A percentile compares a stretch with the other conserved stretches of the same genome.
These are phyloP conservation scores for Dendrolimus kikuchii DNA, from an alignment of 1,140 invertebrate genomes.

Conservation along the genomic window DNA sequence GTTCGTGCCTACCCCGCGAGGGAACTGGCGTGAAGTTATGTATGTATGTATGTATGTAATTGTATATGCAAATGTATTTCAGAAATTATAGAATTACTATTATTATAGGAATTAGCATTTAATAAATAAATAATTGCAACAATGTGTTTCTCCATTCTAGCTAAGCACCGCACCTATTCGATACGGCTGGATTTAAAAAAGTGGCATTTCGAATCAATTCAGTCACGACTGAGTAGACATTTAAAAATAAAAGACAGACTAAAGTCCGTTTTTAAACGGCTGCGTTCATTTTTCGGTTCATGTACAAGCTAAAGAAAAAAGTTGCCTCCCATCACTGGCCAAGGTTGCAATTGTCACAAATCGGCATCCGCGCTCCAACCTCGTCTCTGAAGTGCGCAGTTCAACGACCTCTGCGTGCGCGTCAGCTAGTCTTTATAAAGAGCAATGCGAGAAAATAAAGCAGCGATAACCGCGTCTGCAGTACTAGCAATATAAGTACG, in stretches of 20 bases:
- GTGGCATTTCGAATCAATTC: background rate
- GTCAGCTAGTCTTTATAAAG: constrained; percentile 62
- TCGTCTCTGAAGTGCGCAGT: constrained; percentile 31
- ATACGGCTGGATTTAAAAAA: too few relatives aligned
- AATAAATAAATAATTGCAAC: too few relatives aligned
- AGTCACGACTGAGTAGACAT: constrained; percentile 5
- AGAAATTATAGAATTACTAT: too few relatives aligned
- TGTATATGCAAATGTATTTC: too few relatives aligned
- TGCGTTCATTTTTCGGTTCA: constrained; percentile 4
- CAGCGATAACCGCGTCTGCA: constrained; percentile 56
- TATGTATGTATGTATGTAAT: too few relatives aligned
- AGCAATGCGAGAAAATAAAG: constrained; percentile 64
- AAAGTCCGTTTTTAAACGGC: background rate
- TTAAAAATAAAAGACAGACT: constrained; percentile 1
- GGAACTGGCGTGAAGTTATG: too few relatives aligned
- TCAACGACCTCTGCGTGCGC: constrained; percentile 47
- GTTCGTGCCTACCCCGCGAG: too few relatives aligned
- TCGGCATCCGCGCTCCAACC: constrained; percentile 24
- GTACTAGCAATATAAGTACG: constrained; percentile 32
- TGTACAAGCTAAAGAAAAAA: constrained; percentile 10
- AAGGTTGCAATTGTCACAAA: constrained; percentile 37
- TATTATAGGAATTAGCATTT: too few relatives aligned
- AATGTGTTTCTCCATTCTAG: too few relatives aligned
- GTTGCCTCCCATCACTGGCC: constrained; percentile 11
- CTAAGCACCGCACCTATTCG: too few relatives aligned